These are phyloP conservation scores for Bubalus kerabau DNA, from an alignment of 2,113 vertebrate species.

Conservation along the genomic window DNA sequence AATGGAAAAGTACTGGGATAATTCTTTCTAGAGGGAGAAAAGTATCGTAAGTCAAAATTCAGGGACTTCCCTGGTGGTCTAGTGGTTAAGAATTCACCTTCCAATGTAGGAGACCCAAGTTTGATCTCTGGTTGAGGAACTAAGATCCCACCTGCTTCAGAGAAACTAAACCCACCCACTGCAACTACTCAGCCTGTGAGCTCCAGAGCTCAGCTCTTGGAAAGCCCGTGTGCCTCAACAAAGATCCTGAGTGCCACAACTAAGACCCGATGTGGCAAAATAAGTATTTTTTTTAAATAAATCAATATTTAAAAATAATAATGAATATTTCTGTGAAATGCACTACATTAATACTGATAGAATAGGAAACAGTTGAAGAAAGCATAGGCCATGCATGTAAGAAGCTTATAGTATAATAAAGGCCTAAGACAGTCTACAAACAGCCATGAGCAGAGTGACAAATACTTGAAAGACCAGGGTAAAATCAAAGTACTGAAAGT, in stretches of 20 bases:
- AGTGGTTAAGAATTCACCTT: background rate
- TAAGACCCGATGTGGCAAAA: background rate
- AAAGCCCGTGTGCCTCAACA: background rate
- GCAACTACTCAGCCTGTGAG: background rate
- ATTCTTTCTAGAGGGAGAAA: background rate
- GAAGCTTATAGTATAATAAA: background rate
- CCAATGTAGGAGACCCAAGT: accelerated
- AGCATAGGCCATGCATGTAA: background rate
- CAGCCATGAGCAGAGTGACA: background rate
- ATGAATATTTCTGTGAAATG: background rate
- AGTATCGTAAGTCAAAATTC: background rate
- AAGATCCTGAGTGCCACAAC: background rate
- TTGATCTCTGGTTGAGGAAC: background rate
- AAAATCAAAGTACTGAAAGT: background rate
- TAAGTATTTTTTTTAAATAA: background rate
- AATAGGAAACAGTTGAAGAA: background rate
- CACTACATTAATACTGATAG: background rate
- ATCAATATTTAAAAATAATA: background rate
- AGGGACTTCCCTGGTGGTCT: background rate
- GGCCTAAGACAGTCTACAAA: background rate
- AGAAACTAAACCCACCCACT: background rate
- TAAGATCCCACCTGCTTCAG: background rate
- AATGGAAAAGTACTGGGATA: background rate
- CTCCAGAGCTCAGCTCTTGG: background rate
- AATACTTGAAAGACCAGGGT: background rate